Evolutionary conservation across 2,888 invertebrate genomes (phyloP).

Genomic region (Agriopis leucophaearia): DNA sequence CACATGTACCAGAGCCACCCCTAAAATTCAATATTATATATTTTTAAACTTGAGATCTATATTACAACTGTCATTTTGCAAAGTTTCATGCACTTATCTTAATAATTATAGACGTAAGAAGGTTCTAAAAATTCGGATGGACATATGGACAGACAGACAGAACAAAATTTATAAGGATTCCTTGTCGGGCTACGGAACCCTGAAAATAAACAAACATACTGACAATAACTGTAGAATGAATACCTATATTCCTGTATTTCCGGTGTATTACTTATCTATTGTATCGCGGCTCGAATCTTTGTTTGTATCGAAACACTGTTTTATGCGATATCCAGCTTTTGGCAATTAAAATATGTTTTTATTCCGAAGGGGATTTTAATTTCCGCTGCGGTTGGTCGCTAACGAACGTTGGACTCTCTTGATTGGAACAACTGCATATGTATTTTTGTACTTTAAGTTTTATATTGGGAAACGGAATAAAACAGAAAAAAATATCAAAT

Average conservation of each 20-base stretch:
- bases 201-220: neutral
- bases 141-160: no score
- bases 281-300: slow-evolving; percentile 28
- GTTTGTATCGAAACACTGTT: slow-evolving; percentile 31
- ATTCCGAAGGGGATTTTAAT: slow-evolving; percentile 22
- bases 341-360: slow-evolving; percentile 34
- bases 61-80: no score
- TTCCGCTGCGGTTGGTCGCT: slow-evolving; percentile 22
- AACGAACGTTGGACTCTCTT: slow-evolving; percentile 13
- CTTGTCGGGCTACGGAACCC: no score
- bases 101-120: no score
- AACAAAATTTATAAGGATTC: no score
- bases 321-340: slow-evolving; percentile 27
- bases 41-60: no score
- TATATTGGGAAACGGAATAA: slow-evolving; percentile 7
- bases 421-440: slow-evolving; percentile 21
- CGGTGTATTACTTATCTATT: slow-evolving; percentile 46
- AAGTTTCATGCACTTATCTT: no score
- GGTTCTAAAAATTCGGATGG: no score
- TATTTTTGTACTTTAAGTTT: slow-evolving; percentile 6
- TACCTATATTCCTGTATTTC: slow-evolving; percentile 41
- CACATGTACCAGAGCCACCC: no score
- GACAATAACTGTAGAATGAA: neutral
- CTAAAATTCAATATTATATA: no score
- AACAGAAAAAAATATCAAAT: neutral